phyloP scores from a whole-genome alignment of 2,888 invertebrate genomes.

The Chaetogeoica ovagalla region DNA sequence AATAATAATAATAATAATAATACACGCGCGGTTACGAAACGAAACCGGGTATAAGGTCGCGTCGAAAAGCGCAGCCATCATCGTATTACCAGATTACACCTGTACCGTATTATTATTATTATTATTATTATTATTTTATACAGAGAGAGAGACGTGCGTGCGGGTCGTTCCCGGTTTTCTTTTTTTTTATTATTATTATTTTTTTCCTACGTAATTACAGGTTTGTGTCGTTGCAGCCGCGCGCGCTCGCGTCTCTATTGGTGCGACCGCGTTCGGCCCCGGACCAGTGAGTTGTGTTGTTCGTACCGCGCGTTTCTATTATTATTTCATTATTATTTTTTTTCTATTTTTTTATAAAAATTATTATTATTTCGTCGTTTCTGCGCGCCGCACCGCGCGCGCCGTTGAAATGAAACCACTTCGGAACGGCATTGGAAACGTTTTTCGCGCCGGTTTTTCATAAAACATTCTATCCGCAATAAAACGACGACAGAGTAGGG shows the following conservation, averaged over 20 bases:
- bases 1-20: too few relatives aligned
- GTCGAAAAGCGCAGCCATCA: constrained; percentile 12
- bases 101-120: too few relatives aligned
- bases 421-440: too few relatives aligned
- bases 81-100: neutral
- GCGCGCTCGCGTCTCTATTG: constrained; percentile 10
- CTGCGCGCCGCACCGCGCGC: too few relatives aligned
- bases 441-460: too few relatives aligned
- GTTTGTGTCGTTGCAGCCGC: constrained; percentile 31
- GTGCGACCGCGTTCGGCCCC: constrained; percentile 6
- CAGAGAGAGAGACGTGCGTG: neutral
- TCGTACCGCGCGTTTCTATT: too few relatives aligned
- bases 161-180: constrained; percentile 27
- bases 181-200: neutral
- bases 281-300: too few relatives aligned
- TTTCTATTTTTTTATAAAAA: too few relatives aligned
- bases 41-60: constrained; percentile 31
- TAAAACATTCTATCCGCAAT: too few relatives aligned
- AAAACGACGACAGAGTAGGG: too few relatives aligned
- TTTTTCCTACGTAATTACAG: constrained; percentile 24
- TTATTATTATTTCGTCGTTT: too few relatives aligned
- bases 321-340: neutral
- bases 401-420: too few relatives aligned
- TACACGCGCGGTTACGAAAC: neutral
- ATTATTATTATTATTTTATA: neutral